Evolutionary conservation across 1,140 invertebrate species (phyloP).

Genomic region (Palaemon carinicauda): DNA sequence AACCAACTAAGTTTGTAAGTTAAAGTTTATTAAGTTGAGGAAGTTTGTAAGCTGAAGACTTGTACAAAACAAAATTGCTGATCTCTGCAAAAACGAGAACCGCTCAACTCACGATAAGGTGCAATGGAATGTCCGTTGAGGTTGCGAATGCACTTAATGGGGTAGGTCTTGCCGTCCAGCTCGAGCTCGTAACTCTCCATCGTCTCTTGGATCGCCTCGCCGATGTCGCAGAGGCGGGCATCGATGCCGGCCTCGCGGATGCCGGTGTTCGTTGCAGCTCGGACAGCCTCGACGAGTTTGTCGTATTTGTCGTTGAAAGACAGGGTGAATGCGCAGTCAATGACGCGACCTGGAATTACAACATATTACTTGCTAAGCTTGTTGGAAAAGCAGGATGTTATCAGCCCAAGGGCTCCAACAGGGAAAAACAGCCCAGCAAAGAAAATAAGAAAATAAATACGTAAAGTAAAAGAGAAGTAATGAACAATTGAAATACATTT

Average conservation of each 20-base stretch:
- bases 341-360: slow-evolving; percentile 78
- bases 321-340: slow-evolving; percentile 98
- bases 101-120: slow-evolving; percentile 78
- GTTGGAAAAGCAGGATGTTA: not conserved
- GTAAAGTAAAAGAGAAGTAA: too few species aligned
- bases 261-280: slow-evolving; percentile 97
- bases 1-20: too few species aligned
- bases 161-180: slow-evolving; percentile 95
- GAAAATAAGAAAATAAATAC: too few species aligned
- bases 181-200: slow-evolving; percentile 99
- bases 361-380: not conserved
- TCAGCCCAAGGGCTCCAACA: too few species aligned
- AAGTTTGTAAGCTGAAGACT: too few species aligned
- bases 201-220: slow-evolving; percentile 96
- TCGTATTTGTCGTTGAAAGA: slow-evolving; percentile 98
- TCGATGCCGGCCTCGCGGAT: slow-evolving; percentile 96
- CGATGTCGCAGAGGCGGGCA: slow-evolving; percentile 96
- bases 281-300: slow-evolving; percentile 92
- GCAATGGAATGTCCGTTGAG: slow-evolving; percentile 98
- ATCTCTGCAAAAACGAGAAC: not conserved
- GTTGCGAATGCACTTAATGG: slow-evolving; percentile 97
- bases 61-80: too few species aligned
- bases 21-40: too few species aligned
- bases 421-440: too few species aligned
- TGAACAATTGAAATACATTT: too few species aligned